phyloP scores from a whole-genome alignment of 2,888 invertebrate species.

The Zaprionus bogoriensis region DNA sequence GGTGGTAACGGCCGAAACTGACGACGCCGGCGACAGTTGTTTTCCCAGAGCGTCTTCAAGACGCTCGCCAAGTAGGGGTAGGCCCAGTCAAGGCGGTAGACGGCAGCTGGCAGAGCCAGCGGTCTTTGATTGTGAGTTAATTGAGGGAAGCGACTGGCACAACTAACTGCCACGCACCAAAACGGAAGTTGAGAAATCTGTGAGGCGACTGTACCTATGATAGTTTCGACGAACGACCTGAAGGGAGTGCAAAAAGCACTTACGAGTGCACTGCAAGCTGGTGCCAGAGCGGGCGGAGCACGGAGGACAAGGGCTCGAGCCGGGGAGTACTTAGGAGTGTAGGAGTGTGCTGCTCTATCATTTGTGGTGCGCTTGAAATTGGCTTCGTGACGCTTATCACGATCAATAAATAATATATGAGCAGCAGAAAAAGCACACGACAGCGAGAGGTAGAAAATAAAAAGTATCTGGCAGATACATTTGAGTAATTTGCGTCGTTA shows the following conservation, averaged over 20 bases:
- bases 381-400: conserved; percentile 82
- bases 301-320: neutral
- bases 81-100: conserved; percentile 56
- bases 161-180: conserved; percentile 64
- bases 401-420: conserved; percentile 83
- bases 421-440: conserved; percentile 54
- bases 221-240: conserved; percentile 1
- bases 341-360: conserved; percentile 53
- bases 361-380: conserved; percentile 70
- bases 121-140: conserved; percentile 68
- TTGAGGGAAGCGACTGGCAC: conserved; percentile 41
- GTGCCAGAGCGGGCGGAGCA: conserved; percentile 2
- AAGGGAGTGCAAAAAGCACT: conserved; percentile 10
- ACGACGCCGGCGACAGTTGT: conserved; percentile 58
- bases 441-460: conserved; percentile 52
- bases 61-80: conserved; percentile 54
- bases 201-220: conserved; percentile 39
- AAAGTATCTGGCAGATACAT: conserved; percentile 78
- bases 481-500: conserved; percentile 79
- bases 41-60: conserved; percentile 75
- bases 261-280: conserved; percentile 10
- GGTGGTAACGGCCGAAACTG: conserved; percentile 55
- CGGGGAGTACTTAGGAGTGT: neutral
- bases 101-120: conserved; percentile 56
- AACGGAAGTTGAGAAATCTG: conserved; percentile 50